A percentile compares a stretch with the other conserved stretches of the same genome.
Evolutionary conservation across 2,797 vertebrate species (phyloP).

Genomic region (Bradypodion ventrale): DNA sequence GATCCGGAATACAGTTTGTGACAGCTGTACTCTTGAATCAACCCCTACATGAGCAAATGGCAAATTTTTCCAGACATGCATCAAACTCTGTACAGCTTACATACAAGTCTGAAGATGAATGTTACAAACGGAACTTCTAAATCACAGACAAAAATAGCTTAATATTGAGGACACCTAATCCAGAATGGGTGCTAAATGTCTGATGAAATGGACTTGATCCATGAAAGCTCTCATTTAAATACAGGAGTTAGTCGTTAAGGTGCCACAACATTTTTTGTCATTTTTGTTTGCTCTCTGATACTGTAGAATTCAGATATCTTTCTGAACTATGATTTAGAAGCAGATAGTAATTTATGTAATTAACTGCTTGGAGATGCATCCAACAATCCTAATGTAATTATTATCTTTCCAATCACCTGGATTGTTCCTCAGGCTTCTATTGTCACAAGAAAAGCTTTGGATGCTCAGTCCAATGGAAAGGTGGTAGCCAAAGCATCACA

Average conservation of each 20-base stretch:
- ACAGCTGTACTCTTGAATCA: constrained; percentile 73
- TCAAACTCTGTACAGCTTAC: constrained; percentile 60
- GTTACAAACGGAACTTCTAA: constrained; percentile 56
- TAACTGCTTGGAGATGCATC: neutral
- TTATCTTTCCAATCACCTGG: neutral
- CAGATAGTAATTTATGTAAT: neutral
- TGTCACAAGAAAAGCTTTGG: constrained; percentile 12
- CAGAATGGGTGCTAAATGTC: constrained; percentile 29
- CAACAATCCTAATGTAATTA: neutral
- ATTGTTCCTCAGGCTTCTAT: neutral
- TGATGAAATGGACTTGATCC: too few relatives aligned
- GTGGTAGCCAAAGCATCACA: neutral
- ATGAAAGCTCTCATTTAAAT: too few relatives aligned
- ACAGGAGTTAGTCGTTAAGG: too few relatives aligned
- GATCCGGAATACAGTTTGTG: constrained; percentile 57
- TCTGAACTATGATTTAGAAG: constrained; percentile 31
- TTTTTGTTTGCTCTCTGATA: too few relatives aligned
- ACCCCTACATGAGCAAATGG: constrained; percentile 55
- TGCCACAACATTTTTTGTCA: too few relatives aligned
- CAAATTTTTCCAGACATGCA: constrained; percentile 66
- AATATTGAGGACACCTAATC: constrained; percentile 56
- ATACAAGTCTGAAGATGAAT: constrained; percentile 52
- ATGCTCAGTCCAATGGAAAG: neutral
- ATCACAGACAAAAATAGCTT: constrained; percentile 34
- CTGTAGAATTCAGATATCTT: constrained; percentile 21